These are phyloP conservation scores for Pantherophis vulpinus DNA, from an alignment of 2,797 vertebrate species.

Conservation along the genomic window DNA sequence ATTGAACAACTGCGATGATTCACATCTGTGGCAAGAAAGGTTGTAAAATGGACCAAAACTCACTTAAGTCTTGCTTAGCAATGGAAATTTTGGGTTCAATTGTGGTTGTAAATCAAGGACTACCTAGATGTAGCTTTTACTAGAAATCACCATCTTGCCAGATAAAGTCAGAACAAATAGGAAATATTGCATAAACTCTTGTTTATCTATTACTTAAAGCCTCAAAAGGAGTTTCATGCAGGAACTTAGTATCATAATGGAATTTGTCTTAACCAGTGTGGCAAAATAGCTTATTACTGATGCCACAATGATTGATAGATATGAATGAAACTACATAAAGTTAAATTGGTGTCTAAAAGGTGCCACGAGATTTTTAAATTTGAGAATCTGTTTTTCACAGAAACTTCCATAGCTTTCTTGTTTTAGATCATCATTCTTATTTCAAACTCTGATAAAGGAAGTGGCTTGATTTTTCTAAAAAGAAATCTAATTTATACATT, in stretches of 20 bases:
- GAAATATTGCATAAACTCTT: background rate
- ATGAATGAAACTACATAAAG: background rate
- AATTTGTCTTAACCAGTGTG: background rate
- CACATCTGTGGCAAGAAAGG: background rate
- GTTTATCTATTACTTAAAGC: background rate
- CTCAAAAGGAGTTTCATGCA: background rate
- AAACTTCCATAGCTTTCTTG: background rate
- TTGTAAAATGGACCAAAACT: background rate
- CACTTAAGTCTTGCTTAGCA: background rate
- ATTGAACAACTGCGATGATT: no score
- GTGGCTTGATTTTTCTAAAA: background rate
- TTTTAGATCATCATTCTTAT: background rate
- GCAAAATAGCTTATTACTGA: no score
- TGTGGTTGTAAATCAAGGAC: background rate
- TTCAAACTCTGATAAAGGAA: background rate
- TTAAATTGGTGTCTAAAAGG: background rate
- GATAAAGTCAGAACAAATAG: background rate
- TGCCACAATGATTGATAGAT: background rate
- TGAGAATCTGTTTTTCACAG: background rate
- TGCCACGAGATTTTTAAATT: background rate
- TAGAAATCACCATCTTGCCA: background rate
- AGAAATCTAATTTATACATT: background rate
- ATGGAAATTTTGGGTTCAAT: background rate
- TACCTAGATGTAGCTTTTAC: background rate
- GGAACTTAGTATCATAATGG: background rate